phyloP scores from a whole-genome alignment of 2,888 invertebrate genomes.

The Drosophila incognita region DNA sequence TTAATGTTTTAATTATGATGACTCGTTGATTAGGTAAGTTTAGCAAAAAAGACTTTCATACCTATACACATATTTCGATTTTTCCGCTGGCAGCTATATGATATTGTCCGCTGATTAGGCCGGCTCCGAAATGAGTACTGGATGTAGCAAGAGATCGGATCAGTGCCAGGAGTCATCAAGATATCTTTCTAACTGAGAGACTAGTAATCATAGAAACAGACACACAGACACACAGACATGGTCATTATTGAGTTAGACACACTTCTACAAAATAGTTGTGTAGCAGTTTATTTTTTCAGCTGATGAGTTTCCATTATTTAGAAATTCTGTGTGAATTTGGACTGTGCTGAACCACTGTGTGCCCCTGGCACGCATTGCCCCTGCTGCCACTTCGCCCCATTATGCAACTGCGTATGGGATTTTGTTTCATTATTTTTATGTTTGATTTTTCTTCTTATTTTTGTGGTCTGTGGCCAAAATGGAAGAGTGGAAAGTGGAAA shows the following conservation, averaged over 20 bases:
- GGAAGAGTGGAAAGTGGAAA: conserved; percentile 42
- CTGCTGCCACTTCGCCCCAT: background rate
- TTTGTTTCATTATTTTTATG: conserved; percentile 14
- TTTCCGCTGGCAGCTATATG: background rate
- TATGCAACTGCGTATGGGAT: conserved; percentile 21
- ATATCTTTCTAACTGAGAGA: background rate
- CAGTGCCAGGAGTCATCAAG: background rate
- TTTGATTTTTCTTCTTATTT: conserved; percentile 6
- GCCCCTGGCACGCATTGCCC: conserved; percentile 11
- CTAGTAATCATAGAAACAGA: background rate
- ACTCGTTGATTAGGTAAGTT: background rate
- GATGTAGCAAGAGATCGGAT: background rate
- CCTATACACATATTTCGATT: background rate
- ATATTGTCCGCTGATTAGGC: background rate
- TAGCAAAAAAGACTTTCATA: background rate
- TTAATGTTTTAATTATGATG: background rate
- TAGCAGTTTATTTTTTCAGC: background rate
- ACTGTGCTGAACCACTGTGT: conserved; percentile 42
- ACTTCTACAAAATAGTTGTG: background rate
- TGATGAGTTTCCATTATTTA: background rate
- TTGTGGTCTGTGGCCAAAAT: conserved; percentile 7
- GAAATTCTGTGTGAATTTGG: background rate
- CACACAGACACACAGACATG: background rate
- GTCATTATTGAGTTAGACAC: background rate
- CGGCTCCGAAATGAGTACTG: background rate